Evolutionary conservation across 2,113 vertebrate species (phyloP), one percentile per base, ranked within the genome.

Genomic region (Carassius carassius): DNA sequence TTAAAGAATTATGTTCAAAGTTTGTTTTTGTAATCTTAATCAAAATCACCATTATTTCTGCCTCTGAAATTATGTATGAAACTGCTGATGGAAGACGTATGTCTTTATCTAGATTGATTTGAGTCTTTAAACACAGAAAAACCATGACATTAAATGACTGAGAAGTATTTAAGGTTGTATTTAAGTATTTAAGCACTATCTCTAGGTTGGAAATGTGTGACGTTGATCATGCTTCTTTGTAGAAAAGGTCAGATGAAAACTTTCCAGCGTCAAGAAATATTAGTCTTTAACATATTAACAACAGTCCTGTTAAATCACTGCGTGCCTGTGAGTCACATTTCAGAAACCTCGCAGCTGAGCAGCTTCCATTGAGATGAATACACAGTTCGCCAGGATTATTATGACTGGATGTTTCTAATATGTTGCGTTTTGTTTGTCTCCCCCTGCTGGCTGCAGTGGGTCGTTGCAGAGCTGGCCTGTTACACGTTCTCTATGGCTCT

Each of bases 401-500:
- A 78, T 7, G n/a, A 13, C 17, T 51, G 65, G 32, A 9, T 69
- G 19, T 56, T 60, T 82, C 47, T 84, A 23, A 16, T 19, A 4
- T 90, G 83, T 90, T 37, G 23, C 86, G 79, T 58, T 87, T 72
- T 56, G 3, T 92, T 85, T 95, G 92, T 94, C 92, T 91, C 93
- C 92, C 93, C 88, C 94, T 95, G 90, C 87, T 94, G 94, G 90
- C 21, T 7, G 23, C 86, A 95, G 95, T 95, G 95, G 94, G 89
- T 93, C n/a, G 94, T 95, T 80, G 89, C 94, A 47, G 94, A 95
- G 86, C 79, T 95, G 89, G 95, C 93, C 67, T 95, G 95, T 88
- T 95, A 95, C 90, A 93, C 93, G 0, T 95, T 91, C 91, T 95
- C 94, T 44, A 95, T 95, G 94, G 94, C 90, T 0, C 87, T 95